Conservation (phyloP, 1,140 invertebrate genomes). For the Hylyphantes graminicola region DNA sequence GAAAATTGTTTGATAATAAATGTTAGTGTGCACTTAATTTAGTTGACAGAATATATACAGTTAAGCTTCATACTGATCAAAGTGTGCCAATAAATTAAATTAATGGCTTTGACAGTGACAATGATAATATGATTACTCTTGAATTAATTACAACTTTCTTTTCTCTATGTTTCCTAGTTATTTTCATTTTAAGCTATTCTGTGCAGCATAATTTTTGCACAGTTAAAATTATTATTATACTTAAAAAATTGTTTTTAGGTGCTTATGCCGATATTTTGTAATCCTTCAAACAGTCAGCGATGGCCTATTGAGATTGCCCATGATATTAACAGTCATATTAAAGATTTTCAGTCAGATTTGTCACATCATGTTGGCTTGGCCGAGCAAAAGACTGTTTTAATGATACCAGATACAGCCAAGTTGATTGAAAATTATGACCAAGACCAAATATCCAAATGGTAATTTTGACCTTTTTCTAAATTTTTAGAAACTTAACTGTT, state of each 20-base stretch:
- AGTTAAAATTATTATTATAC: not conserved
- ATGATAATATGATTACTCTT: no score
- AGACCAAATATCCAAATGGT: not conserved
- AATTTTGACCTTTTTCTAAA: slow-evolving; percentile 2
- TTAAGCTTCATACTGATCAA: no score
- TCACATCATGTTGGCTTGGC: slow-evolving; percentile 38
- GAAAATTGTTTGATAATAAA: no score
- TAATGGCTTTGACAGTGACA: no score
- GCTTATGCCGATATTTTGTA: slow-evolving; percentile 27
- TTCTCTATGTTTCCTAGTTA: no score
- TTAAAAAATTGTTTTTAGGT: slow-evolving; percentile 12
- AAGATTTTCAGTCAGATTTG: slow-evolving; percentile 38
- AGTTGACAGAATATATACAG: no score
- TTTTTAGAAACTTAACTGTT: not conserved
- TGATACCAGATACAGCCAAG: slow-evolving; percentile 41
- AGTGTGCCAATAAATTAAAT: no score
- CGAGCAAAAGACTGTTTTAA: slow-evolving; percentile 27
- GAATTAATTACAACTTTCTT: no score
- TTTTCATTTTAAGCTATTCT: no score
- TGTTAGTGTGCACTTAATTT: no score
- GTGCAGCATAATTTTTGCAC: not conserved
- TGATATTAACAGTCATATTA: slow-evolving; percentile 40
- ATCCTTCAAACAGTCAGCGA: slow-evolving; percentile 19
- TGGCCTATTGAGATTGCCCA: slow-evolving; percentile 45
- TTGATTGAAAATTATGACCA: slow-evolving; percentile 21